Base-by-base conservation (phyloP, 2,888 invertebrate species). In the Drosophila flavopinicola region DNA sequence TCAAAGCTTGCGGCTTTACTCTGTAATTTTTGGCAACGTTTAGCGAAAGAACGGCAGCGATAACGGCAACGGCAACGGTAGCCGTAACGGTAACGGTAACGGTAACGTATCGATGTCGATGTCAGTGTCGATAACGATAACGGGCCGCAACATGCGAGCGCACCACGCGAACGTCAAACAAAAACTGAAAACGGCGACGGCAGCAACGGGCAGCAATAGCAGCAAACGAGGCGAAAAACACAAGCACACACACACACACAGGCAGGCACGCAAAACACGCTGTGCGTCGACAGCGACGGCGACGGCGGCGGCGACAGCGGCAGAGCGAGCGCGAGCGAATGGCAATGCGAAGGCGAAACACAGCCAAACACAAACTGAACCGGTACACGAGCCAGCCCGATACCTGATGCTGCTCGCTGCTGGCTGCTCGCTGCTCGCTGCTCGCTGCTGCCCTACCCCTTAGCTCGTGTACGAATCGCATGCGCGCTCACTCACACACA, bases 131-230 rank as follows among this genome's bases (percentile, higher is more conserved):
- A 73, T 67, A 69, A 69, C 75, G 69, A 57, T 49, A 75, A 75
- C 71, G 70, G 66, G 63, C 64, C 57, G 73, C 73, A 76, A 64
- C 76, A 72, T 53, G 57, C 73, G 63, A 73, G 70, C 82, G 75
- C 69, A 75, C 78, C 72, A 75, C 72, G 79, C 82, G 82, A 84
- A 77, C 83, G 86, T 75, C 83, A 80, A 85, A 80, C 78, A 72
- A 86, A 86, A 73, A 86, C 83, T 80, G 78, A 76, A 77, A 84
- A 75, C 60, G 59, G 45, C 60, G 60, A 58, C 68, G 70, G 63
- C 73, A 70, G 49, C 71, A 58, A 58, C 42, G 58, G 58, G 41
- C 57, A 68, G 78, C 66, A 66, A 66, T 48, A 67, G 47, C 65
- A 65, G 30, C 42, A n/a, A 20, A 68, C 65, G 51, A 59, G 56